Evolutionary conservation across 2,797 vertebrate genomes (phyloP), one percentile per base, ranked within the genome.

Genomic region (Rhodeus uyekii): DNA sequence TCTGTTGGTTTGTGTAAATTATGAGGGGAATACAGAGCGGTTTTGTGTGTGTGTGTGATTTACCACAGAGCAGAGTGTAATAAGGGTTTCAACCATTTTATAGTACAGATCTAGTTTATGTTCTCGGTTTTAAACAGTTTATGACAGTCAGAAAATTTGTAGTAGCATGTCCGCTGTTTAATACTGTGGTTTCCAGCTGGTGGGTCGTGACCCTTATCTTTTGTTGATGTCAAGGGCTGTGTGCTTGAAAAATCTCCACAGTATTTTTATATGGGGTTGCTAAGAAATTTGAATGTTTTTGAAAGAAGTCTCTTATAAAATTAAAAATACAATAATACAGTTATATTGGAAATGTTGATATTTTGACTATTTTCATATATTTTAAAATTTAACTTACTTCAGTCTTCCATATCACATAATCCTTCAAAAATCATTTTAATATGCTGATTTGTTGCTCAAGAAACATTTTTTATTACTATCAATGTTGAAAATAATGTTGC

Each of bases 31-130:
- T 27, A 42, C 16, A 6, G 22, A 36, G 34, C 14, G 48, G 63
- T 36, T 53, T 80, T 73, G 76, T 69, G 72, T 64, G 76, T 39
- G 79, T 38, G 32, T 69, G 34, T 38, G 63, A 38, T 61, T 61
- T 32, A 32, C 5, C 38, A 1, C 24, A 61, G 55, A 42, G 18
- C 1, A 5, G 1, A 42, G n/a, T 32, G 53, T 44, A 76, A 44
- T 76, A 32, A 76, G 19, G 24, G 9, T 29, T 39, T 42, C 55
- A 29, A 19, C 16, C 27, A 4, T 76, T 76, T 76, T 76, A 42
- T 44, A 61, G 16, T 39, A 7, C 36, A 14, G 38, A 32, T 42
- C 24, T 27, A 60, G 38, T 76, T 61, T 60, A 60, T 60, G 38
- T 76, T 76, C 38, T 22, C 18, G 4, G 55, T 61, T 76, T 74